Base-by-base conservation (phyloP, 1,140 invertebrate species). In the Drosophila baimaii region DNA sequence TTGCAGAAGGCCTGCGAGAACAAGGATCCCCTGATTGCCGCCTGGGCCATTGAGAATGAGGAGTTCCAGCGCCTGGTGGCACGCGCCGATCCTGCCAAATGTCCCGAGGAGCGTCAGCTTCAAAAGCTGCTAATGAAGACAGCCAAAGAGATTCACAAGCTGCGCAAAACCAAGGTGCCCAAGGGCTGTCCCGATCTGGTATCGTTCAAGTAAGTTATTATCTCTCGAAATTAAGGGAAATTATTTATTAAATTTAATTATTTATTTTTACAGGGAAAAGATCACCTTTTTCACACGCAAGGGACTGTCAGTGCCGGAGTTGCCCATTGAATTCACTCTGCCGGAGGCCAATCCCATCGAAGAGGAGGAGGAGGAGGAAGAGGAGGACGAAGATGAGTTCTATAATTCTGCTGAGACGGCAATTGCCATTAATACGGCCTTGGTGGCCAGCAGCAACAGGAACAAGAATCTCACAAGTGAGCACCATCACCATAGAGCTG, bases 261-360 rank as follows among this genome's bases (percentile, higher is more conserved):
- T 23, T 21, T 47, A 2, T 25, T 51, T 25, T 76, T 61, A 19
- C 93, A 98, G 97, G 93, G 97, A 98, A 93, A 98, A 98, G 93
- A 98, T 98, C 95, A 96, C 97, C 13, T 98, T 98, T 93, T 98
- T 98, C 91, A 98, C 97, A 2, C 94, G 95, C 65, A 94, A 95
- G 7, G 96, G 96, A 81, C 89, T 95, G 21, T 95, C 94, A 69
- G 95, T 97, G 77, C 96, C 97, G 59, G 94, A 96, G 37, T 92
- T 97, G 54, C 96, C 96, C 6, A 93, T 94, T 31, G 95, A 97
- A 56, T 92, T 77, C 62, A 78, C 81, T 41, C 68, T 92, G 54
- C 62, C 86, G 54, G 91, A 92, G 59, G 79, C 71, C n/a, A 78
- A 86, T 78, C 76, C 84, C 47, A 90, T 92, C 43, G 86, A 90